Percentiles rank a stretch among this genome's conserved stretches.
These are phyloP conservation scores for Enteromius unitaeniatus DNA, from an alignment of 2,797 vertebrate genomes.

Conservation along the genomic window DNA sequence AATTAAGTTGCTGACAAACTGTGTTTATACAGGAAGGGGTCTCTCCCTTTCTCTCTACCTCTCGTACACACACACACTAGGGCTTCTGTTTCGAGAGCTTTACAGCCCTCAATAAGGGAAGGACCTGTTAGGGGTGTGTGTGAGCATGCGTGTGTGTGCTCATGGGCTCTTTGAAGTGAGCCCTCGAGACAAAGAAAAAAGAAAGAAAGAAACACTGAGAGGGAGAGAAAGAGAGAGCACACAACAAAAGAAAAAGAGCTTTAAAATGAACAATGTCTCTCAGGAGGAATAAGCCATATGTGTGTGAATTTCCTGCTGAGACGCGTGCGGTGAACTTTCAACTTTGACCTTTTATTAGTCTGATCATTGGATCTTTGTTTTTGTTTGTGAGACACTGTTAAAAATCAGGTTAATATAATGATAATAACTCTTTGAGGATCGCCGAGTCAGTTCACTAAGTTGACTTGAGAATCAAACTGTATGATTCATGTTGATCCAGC, in stretches of 20 bases:
- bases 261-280: constrained; percentile 47
- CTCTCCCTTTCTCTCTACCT: constrained; percentile 50
- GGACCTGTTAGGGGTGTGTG: constrained; percentile 41
- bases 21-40: constrained; percentile 62
- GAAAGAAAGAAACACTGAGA: constrained; percentile 23
- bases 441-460: background rate
- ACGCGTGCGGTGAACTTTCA: constrained; percentile 49
- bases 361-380: constrained; percentile 37
- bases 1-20: constrained; percentile 70
- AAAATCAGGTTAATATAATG: background rate
- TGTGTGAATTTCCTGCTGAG: constrained; percentile 39
- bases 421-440: background rate
- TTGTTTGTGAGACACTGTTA: constrained; percentile 14
- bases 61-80: constrained; percentile 34
- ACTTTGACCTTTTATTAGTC: constrained; percentile 51
- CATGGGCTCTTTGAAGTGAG: constrained; percentile 52
- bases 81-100: constrained; percentile 57
- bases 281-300: constrained; percentile 40
- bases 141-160: constrained; percentile 1
- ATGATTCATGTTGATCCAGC: background rate
- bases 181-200: constrained; percentile 44
- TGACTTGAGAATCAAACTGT: background rate
- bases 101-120: constrained; percentile 57
- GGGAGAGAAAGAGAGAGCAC: constrained; percentile 20
- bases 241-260: constrained; percentile 49